Conservation (phyloP, 2,797 vertebrate species). For the Parauchenoglanis ngamensis region DNA sequence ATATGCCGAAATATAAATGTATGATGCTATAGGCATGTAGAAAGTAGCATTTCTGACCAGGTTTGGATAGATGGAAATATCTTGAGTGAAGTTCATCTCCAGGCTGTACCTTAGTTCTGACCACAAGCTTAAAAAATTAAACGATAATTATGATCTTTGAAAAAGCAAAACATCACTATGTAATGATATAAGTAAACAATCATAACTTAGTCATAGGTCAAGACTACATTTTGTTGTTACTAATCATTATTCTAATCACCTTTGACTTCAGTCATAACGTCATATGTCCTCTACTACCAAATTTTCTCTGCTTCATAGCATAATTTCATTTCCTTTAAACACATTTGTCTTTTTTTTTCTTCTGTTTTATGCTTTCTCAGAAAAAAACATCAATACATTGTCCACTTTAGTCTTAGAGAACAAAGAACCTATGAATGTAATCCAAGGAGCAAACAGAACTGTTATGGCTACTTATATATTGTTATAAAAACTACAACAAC, state of each 20-base stretch:
- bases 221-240: background rate
- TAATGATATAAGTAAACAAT: background rate
- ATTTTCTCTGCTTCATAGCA: background rate
- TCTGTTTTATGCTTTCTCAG: background rate
- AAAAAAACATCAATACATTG: background rate
- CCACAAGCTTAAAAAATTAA: background rate
- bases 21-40: background rate
- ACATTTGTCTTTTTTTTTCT: background rate
- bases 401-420: background rate
- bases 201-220: background rate
- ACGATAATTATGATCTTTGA: background rate
- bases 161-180: background rate
- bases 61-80: background rate
- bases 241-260: background rate
- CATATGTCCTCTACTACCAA: too few relatives aligned
- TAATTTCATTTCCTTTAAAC: background rate
- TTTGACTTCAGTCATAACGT: background rate
- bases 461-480: background rate
- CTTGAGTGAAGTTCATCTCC: conserved; percentile 32
- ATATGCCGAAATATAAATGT: background rate
- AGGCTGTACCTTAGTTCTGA: background rate
- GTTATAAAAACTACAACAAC: too few relatives aligned
- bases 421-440: too few relatives aligned
- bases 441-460: background rate
- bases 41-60: background rate